Evolutionary conservation across 2,797 vertebrate genomes (phyloP).

Genomic region (Ara ararauna): DNA sequence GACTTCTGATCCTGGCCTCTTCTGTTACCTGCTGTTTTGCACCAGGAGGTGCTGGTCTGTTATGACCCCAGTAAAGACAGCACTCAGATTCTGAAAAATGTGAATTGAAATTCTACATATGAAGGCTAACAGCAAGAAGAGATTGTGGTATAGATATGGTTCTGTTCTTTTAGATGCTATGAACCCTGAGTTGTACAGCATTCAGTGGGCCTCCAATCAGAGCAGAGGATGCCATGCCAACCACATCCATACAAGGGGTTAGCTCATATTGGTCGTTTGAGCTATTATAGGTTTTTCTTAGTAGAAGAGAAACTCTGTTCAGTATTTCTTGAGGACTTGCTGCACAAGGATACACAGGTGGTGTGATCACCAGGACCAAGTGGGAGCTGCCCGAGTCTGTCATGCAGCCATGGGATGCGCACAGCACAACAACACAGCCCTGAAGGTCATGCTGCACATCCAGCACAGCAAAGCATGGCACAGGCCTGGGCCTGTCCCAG

Average conservation of each 20-base stretch:
- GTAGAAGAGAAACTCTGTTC: background rate
- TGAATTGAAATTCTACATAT: background rate
- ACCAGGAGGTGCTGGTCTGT: background rate
- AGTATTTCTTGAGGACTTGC: background rate
- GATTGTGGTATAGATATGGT: background rate
- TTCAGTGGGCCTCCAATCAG: background rate
- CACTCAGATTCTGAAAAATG: background rate
- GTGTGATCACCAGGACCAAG: background rate
- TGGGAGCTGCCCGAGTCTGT: background rate
- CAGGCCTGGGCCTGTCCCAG: background rate
- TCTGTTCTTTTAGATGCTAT: background rate
- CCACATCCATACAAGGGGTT: background rate
- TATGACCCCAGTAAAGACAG: background rate
- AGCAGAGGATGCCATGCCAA: background rate
- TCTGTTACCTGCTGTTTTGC: background rate
- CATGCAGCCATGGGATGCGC: fast-evolving
- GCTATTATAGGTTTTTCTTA: background rate
- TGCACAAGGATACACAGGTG: background rate
- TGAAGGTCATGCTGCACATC: background rate
- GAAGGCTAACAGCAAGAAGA: background rate
- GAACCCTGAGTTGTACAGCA: background rate
- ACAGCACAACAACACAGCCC: background rate
- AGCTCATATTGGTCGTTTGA: fast-evolving
- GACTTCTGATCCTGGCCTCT: background rate
- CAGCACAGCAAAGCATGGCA: background rate